phyloP scores from a whole-genome alignment of 2,113 vertebrate genomes.

The Halichoerus grypus region DNA sequence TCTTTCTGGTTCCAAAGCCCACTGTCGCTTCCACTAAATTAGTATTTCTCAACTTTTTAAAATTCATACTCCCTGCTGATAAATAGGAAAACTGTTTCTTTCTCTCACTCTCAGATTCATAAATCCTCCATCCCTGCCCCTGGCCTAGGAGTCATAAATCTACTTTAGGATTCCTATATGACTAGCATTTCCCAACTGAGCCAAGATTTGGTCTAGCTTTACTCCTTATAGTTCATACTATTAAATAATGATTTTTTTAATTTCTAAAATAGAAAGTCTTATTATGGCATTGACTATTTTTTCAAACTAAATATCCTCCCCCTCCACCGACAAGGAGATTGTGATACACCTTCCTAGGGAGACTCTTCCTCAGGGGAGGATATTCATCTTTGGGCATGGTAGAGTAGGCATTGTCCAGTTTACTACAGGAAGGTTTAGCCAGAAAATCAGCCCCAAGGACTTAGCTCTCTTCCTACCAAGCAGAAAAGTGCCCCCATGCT shows the following conservation, averaged over 20 bases:
- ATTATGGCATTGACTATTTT: conserved; percentile 37
- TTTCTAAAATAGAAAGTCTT: conserved; percentile 26
- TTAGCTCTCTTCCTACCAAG: not conserved
- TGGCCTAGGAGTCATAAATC: not conserved
- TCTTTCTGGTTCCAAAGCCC: conserved; percentile 41
- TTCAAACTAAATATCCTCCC: not conserved
- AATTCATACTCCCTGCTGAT: conserved; percentile 37
- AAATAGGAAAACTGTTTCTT: not conserved
- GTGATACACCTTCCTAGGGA: not conserved
- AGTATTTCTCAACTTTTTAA: conserved; percentile 52
- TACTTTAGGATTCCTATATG: conserved; percentile 18
- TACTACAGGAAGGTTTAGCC: not conserved
- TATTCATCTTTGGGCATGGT: not conserved
- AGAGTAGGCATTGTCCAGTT: not conserved
- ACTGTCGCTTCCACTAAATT: conserved; percentile 45
- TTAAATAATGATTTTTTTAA: conserved; percentile 37
- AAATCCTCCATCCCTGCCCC: not conserved
- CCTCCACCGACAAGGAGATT: not conserved
- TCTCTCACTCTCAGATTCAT: not conserved
- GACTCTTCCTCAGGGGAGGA: not conserved
- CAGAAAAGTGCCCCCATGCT: not conserved
- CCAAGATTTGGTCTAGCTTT: conserved; percentile 51
- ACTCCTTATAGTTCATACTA: not conserved
- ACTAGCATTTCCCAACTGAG: not conserved
- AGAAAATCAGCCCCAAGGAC: not conserved